Evolutionary conservation across 2,888 invertebrate species (phyloP), one percentile per base, ranked within the genome.

Genomic region (Eupithecia abbreviata): DNA sequence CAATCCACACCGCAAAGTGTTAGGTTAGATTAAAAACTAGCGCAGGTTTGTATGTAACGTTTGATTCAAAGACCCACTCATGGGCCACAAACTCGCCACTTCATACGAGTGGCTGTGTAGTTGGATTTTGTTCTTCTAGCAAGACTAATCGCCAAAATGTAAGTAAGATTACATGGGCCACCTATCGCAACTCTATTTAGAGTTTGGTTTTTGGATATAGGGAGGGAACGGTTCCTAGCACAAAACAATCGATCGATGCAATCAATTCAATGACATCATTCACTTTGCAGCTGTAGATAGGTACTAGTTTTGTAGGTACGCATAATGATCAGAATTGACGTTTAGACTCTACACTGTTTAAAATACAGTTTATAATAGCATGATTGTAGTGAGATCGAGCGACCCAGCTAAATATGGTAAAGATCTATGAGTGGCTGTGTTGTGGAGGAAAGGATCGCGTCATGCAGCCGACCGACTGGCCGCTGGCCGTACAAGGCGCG

Each of bases 341-440:
- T 66, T 55, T 67, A 58, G 73, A 71, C 30, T 70, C 76, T 73
- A 81, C 77, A 43, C 2, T 0, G 6, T 0, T 65, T 41, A 12
- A 2, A 0, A 68, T 83, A 82, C 78, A 75, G 81, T n/a, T 75
- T 41, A 77, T 42, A 77, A 77, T 77, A 65, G 72, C 74, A 68
- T 75, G 47, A 9, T 42, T 43, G 12, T 2, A 3, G 68, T 13
- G 77, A 74, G 76, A 72, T 68, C 47, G 30, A 74, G 66, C 58
- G 51, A 70, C 71, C 76, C 84, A 82, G 77, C 88, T 86, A 86
- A 85, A 89, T 89, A 90, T 81, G 88, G 88, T 83, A 0, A 65
- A 73, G 75, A 73, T 75, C 77, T 77, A 75, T 72, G 69, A 30
- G 68, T 10, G 62, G 62, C 12, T 62, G 6, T 67, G 77, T 71